These are phyloP conservation scores for Grammomys dolichurus DNA, from an alignment of 2,113 vertebrate genomes.

Conservation along the genomic window DNA sequence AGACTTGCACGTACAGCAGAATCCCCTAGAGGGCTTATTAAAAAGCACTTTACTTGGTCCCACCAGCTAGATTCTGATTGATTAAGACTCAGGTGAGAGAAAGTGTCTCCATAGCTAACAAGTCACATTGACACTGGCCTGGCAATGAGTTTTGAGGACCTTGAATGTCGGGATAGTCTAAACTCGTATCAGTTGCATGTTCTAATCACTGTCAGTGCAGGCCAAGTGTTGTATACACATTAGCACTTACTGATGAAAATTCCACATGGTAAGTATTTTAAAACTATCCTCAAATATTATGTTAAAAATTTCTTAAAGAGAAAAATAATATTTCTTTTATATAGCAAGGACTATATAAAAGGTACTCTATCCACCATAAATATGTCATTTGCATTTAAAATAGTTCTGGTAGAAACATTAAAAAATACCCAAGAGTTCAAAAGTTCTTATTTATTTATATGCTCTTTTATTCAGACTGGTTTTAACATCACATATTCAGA, in stretches of 20 bases:
- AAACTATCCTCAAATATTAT: constrained; percentile 17
- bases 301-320: background rate
- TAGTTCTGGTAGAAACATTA: background rate
- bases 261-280: background rate
- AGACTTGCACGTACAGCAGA: background rate
- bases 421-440: constrained; percentile 25
- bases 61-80: background rate
- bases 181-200: background rate
- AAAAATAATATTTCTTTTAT: background rate
- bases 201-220: background rate
- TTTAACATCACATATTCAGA: constrained; percentile 21
- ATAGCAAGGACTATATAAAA: background rate
- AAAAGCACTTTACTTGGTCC: background rate
- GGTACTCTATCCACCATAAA: background rate
- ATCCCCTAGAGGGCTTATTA: background rate
- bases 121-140: background rate
- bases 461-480: background rate
- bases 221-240: background rate
- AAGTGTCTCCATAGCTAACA: background rate
- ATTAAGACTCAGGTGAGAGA: background rate
- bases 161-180: background rate
- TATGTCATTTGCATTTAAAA: background rate
- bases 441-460: background rate
- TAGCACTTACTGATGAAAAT: background rate
- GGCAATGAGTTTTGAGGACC: background rate